Base-by-base conservation (phyloP, 2,113 vertebrate species). In the Labrus mixtus region DNA sequence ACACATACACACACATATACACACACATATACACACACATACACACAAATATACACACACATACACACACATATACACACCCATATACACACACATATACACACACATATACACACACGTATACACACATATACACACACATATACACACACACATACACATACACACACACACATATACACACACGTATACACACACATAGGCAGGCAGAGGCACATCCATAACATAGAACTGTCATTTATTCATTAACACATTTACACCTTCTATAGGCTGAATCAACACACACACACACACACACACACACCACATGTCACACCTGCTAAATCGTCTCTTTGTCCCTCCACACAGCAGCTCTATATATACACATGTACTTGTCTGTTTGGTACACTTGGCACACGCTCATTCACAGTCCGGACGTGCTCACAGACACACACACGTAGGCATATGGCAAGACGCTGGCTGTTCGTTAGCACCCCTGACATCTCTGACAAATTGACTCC, bases 401-500 rank as follows among this genome's bases (percentile, higher is more conserved):
- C 57, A 45, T 81, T 79, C 72, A 67, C 69, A 73, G 73, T 55
- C 73, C 20, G 5, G 41, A 73, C 50, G 5, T 48, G 50, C n/a
- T 58, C 61, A 76, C 65, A n/a, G n/a, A 71, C 58, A 67, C 65
- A 79, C 64, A 67, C 56, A 73, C 51, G 20, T n/a, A 50, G 55
- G 68, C 87, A 90, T 90, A 87, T 82, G 88, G 87, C 78, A 70
- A 74, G 66, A 70, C 79, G 79, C 87, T 83, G 86, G 86, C 81
- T 92, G 83, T 93, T 91, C 68, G 89, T 92, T 92, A 93, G 90
- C 81, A 86, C 86, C 86, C 84, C 87, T 93, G 93, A 93, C 93
- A 92, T 90, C 89, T 89, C 87, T 95, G 94, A 95, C 91, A 94
- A 95, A 95, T 95, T 90, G 93, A 94, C 90, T 94, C 85, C 85